Evolutionary conservation across 2,888 invertebrate species (phyloP).

Genomic region (Netelia inedita): DNA sequence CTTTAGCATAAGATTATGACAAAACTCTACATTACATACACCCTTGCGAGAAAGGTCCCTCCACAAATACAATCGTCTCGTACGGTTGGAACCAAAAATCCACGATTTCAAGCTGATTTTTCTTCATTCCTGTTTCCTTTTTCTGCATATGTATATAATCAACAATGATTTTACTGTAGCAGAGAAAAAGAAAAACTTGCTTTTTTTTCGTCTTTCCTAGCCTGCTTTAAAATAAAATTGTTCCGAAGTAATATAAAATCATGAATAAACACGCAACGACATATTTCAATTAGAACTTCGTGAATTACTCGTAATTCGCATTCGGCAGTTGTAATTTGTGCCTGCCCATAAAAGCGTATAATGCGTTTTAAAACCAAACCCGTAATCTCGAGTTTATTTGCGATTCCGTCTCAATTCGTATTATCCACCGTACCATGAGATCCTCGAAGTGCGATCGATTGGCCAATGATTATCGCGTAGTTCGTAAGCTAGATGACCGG

Average conservation of each 20-base stretch:
- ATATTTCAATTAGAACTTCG: too few species aligned
- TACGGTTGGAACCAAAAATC: neutral
- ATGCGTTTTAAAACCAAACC: too few species aligned
- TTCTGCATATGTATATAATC: neutral
- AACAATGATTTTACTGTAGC: neutral
- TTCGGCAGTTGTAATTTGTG: too few species aligned
- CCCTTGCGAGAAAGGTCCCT: neutral
- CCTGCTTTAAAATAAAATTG: too few species aligned
- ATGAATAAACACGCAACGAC: too few species aligned
- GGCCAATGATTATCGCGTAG: neutral
- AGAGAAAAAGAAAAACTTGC: too few species aligned
- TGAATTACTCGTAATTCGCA: too few species aligned
- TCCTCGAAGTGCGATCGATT: too few species aligned
- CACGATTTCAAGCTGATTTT: neutral
- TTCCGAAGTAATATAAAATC: too few species aligned
- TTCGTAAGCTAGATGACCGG: conserved; percentile 55
- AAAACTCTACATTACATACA: neutral
- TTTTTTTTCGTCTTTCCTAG: too few species aligned
- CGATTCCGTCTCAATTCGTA: neutral
- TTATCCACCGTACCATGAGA: neutral
- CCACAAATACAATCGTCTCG: neutral
- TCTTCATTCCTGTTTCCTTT: neutral
- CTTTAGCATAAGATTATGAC: neutral
- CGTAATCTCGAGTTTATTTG: neutral
- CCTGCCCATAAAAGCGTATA: too few species aligned